Evolutionary conservation across 2,888 invertebrate species (phyloP).

Genomic region (Protodeltote pygarga): DNA sequence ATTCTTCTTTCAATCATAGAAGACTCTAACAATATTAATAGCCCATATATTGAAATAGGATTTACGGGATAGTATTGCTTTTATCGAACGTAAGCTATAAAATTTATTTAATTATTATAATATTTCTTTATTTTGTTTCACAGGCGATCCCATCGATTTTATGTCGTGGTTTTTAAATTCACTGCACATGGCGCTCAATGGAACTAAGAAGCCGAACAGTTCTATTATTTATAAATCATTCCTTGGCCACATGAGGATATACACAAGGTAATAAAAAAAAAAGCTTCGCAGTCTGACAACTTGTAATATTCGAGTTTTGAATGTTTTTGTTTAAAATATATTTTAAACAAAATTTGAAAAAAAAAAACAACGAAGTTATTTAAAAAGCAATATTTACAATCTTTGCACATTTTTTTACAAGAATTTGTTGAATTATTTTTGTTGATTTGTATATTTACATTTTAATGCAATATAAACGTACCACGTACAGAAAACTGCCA

Average conservation of each 20-base stretch:
- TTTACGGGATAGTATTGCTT: too few relatives aligned
- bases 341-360: too few relatives aligned
- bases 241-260: constrained; percentile 95
- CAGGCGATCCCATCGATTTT: constrained; percentile 99
- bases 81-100: too few relatives aligned
- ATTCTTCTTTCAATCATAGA: too few relatives aligned
- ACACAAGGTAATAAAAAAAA: constrained; percentile 85
- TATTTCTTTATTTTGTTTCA: constrained; percentile 29
- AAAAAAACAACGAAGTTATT: too few relatives aligned
- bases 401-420: too few relatives aligned
- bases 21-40: too few relatives aligned
- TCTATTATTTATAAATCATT: constrained; percentile 98
- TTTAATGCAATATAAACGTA: neutral
- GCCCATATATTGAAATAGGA: too few relatives aligned
- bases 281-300: neutral
- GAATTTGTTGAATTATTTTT: too few relatives aligned
- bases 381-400: too few relatives aligned
- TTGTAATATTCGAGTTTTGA: neutral
- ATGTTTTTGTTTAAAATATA: neutral
- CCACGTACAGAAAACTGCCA: constrained; percentile 92
- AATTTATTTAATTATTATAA: neutral
- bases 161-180: constrained; percentile 99
- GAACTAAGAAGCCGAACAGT: constrained; percentile 94
- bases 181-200: constrained; percentile 97
- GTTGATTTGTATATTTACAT: too few relatives aligned